phyloP scores from a whole-genome alignment of 2,888 invertebrate species.

The Julus scandinavius region DNA sequence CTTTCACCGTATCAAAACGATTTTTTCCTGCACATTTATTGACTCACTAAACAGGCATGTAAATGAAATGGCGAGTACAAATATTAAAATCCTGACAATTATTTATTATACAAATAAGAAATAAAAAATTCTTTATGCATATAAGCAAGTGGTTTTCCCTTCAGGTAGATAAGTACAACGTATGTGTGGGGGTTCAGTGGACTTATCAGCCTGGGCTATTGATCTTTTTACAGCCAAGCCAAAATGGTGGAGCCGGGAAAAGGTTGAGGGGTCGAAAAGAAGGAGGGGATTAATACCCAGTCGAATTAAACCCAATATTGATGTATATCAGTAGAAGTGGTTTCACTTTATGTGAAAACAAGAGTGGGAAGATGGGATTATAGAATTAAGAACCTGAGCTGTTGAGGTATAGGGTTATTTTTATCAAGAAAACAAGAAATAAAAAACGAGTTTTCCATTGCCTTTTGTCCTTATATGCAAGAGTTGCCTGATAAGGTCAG shows the following conservation, averaged over 20 bases:
- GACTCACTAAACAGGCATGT: too few relatives aligned
- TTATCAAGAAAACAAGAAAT: too few relatives aligned
- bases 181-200: slow-evolving; percentile 5
- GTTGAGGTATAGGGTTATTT: slow-evolving; percentile 9
- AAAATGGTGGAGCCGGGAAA: neutral
- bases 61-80: too few relatives aligned
- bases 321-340: neutral
- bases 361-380: neutral
- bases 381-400: neutral
- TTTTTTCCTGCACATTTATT: too few relatives aligned
- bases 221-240: slow-evolving; percentile 10
- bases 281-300: neutral
- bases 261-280: too few relatives aligned
- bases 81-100: too few relatives aligned
- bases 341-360: neutral
- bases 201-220: slow-evolving; percentile 3
- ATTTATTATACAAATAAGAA: too few relatives aligned
- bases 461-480: neutral
- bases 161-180: neutral
- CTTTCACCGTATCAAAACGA: too few relatives aligned
- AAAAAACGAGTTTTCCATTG: neutral
- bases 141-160: neutral
- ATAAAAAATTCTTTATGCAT: too few relatives aligned
- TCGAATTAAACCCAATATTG: slow-evolving; percentile 9
- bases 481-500: neutral